Percentiles rank a stretch among this genome's conserved stretches.
Conservation (phyloP, 1,140 invertebrate genomes). For the Ceratosolen solmsi region DNA sequence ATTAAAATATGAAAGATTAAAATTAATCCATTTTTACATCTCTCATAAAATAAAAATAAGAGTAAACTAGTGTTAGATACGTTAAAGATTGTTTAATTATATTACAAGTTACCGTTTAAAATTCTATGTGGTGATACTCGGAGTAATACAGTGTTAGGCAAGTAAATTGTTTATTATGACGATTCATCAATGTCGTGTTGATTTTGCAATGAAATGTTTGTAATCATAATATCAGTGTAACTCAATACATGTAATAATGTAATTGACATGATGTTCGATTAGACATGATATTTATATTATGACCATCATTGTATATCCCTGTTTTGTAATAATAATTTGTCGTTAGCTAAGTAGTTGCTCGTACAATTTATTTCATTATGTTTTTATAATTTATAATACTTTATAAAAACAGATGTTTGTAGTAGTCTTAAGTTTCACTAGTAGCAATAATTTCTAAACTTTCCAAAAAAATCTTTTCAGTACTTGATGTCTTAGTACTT, state of each 20-base stretch:
- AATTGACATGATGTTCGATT: background rate
- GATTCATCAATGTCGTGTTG: slow-evolving; percentile 23
- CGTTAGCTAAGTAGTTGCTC: background rate
- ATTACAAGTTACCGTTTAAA: slow-evolving; percentile 7
- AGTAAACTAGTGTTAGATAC: background rate
- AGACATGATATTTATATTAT: background rate
- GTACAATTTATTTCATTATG: too few species aligned
- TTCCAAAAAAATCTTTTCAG: too few species aligned
- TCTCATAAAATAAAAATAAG: background rate
- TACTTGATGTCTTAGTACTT: too few species aligned
- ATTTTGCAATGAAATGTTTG: slow-evolving; percentile 41
- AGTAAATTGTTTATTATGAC: slow-evolving; percentile 26
- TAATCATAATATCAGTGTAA: slow-evolving; percentile 19
- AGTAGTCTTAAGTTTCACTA: too few species aligned
- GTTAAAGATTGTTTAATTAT: background rate
- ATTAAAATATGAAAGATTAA: too few species aligned
- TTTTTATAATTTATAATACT: too few species aligned
- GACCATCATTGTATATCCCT: background rate
- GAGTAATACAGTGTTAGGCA: slow-evolving; percentile 1
- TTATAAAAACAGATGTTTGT: too few species aligned
- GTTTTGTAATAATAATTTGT: too few species aligned
- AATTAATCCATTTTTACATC: too few species aligned
- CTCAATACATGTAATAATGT: slow-evolving; percentile 14
- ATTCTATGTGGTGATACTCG: background rate
- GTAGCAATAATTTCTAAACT: too few species aligned